These are phyloP conservation scores for Cardiocondyla obscurior DNA, from an alignment of 1,140 invertebrate genomes.

Conservation along the genomic window DNA sequence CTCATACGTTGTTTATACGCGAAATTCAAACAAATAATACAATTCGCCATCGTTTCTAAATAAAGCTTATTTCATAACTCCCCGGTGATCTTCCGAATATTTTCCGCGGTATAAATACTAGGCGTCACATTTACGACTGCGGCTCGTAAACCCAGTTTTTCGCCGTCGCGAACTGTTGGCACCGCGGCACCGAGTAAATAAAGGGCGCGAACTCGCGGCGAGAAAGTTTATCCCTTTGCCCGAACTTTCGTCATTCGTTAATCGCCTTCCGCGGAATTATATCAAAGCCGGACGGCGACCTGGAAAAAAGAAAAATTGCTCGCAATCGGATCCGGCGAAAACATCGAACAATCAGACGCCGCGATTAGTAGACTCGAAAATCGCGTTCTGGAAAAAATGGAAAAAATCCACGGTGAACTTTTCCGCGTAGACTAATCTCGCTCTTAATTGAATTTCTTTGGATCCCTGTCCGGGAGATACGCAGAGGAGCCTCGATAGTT, in stretches of 20 bases:
- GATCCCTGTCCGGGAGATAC: not conserved
- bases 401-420: slow-evolving; percentile 65
- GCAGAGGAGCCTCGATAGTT: slow-evolving; percentile 34
- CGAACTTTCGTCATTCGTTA: slow-evolving; percentile 49
- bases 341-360: not conserved
- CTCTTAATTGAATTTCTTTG: slow-evolving; percentile 70
- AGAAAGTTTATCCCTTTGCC: slow-evolving; percentile 46
- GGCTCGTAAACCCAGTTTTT: slow-evolving; percentile 7
- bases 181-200: not conserved
- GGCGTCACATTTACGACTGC: slow-evolving; percentile 18
- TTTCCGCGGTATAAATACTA: not conserved
- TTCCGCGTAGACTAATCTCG: slow-evolving; percentile 60
- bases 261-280: slow-evolving; percentile 39
- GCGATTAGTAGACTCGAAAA: not conserved
- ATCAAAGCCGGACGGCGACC: slow-evolving; percentile 2
- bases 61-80: not conserved
- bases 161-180: not conserved
- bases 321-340: slow-evolving; percentile 18
- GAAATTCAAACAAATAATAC: not conserved
- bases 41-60: not conserved
- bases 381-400: not conserved
- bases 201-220: not conserved
- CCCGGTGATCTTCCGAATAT: not conserved
- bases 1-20: not conserved
- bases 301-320: slow-evolving; percentile 54